phyloP scores from a whole-genome alignment of 2,888 invertebrate genomes.

The Agonopterix subpropinquella region DNA sequence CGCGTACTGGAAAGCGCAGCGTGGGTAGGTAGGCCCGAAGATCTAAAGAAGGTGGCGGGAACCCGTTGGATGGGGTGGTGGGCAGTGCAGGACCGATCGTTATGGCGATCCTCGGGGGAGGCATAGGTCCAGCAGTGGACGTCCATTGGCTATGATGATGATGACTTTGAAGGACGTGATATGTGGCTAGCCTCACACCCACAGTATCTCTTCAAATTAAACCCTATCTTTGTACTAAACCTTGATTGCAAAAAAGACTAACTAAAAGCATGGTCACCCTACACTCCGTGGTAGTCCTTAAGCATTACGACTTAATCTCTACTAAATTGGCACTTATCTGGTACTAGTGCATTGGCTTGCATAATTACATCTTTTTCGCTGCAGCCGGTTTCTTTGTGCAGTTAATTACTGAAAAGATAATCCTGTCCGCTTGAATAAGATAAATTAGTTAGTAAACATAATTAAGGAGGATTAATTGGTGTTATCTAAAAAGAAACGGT shows the following conservation, averaged over 20 bases:
- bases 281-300: constrained; percentile 34
- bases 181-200: too few relatives aligned
- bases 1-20: too few relatives aligned
- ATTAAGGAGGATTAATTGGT: neutral
- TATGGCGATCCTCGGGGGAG: too few relatives aligned
- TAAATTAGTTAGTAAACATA: neutral
- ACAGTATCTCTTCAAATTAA: too few relatives aligned
- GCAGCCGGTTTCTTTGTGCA: constrained; percentile 13
- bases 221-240: too few relatives aligned
- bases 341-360: constrained; percentile 33
- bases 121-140: too few relatives aligned
- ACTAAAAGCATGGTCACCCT: constrained; percentile 16
- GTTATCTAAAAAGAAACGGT: neutral
- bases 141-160: too few relatives aligned
- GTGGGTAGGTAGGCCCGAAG: too few relatives aligned
- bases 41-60: too few relatives aligned
- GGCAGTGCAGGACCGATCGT: too few relatives aligned
- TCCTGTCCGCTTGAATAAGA: constrained; percentile 5
- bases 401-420: constrained; percentile 26
- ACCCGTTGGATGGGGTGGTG: too few relatives aligned
- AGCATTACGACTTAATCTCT: constrained; percentile 60
- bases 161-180: too few relatives aligned
- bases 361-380: constrained; percentile 25
- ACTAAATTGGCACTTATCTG: constrained; percentile 53
- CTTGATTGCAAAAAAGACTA: neutral